Evolutionary conservation across 2,888 invertebrate genomes (phyloP).

Genomic region (Callyntrura sp.): DNA sequence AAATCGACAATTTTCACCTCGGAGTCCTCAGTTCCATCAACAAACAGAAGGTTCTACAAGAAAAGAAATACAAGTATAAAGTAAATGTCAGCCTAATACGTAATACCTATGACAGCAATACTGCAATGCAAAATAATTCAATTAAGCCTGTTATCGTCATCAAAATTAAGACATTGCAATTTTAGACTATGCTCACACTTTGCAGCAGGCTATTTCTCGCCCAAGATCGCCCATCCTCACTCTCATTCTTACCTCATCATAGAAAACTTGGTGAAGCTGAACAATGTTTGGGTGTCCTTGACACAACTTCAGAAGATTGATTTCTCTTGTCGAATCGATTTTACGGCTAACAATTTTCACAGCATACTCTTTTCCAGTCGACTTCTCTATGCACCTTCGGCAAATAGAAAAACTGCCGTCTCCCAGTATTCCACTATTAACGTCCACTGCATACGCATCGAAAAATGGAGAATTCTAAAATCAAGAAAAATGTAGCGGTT

Average conservation of each 20-base stretch:
- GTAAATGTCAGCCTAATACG: no score
- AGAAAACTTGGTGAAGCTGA: conserved; percentile 92
- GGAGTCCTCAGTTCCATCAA: conserved; percentile 87
- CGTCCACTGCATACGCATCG: conserved; percentile 92
- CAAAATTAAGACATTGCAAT: background rate
- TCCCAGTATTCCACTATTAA: conserved; percentile 90
- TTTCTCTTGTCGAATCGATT: conserved; percentile 90
- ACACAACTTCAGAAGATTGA: conserved; percentile 92
- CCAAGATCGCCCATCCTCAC: background rate
- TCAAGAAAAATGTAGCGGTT: conserved; percentile 63
- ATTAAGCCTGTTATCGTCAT: conserved; percentile 86
- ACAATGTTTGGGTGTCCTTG: conserved; percentile 96
- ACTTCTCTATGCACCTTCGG: conserved; percentile 91
- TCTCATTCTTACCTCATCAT: conserved; percentile 89
- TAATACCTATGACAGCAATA: no score
- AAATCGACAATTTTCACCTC: conserved; percentile 97
- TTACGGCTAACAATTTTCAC: conserved; percentile 93
- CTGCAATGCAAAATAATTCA: background rate
- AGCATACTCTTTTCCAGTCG: conserved; percentile 92
- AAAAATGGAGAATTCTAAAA: conserved; percentile 93
- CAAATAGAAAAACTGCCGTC: conserved; percentile 97
- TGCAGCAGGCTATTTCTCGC: background rate
- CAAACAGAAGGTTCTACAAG: conserved; percentile 89
- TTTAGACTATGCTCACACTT: background rate
- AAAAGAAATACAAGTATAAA: conserved; percentile 4